These are phyloP conservation scores for Leptinotarsa tumamoca DNA, from an alignment of 2,888 invertebrate species.

Conservation along the genomic window DNA sequence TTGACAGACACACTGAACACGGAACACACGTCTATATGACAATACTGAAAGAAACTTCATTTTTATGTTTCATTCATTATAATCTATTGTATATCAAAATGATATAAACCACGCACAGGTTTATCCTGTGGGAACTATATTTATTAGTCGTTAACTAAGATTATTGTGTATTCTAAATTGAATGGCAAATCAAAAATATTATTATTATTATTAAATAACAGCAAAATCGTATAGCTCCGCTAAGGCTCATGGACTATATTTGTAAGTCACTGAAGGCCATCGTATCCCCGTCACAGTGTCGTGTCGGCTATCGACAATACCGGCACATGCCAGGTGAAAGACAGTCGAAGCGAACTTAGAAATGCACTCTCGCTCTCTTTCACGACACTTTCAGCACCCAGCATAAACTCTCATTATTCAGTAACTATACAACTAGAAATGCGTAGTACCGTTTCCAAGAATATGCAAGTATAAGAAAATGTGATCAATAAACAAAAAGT, in stretches of 20 bases:
- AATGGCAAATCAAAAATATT: too few species aligned
- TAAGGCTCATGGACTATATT: conserved; percentile 1
- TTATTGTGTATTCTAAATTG: too few species aligned
- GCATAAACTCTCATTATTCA: neutral
- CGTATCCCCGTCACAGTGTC: conserved; percentile 8
- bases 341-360: conserved; percentile 9
- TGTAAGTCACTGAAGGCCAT: conserved; percentile 13
- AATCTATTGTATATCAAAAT: too few species aligned
- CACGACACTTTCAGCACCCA: conserved; percentile 7
- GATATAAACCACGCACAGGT: too few species aligned
- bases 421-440: neutral
- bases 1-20: too few species aligned
- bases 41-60: too few species aligned
- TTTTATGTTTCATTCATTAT: too few species aligned
- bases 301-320: neutral
- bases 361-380: conserved; percentile 12
- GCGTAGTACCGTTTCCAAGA: conserved; percentile 1
- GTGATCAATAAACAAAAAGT: conserved; percentile 16
- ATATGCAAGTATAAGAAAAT: conserved; percentile 2
- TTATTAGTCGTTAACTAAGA: too few species aligned
- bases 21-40: too few species aligned
- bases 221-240: too few species aligned
- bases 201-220: too few species aligned
- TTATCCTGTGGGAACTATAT: too few species aligned
- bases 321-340: conserved; percentile 17